A percentile compares a stretch with the other conserved stretches of the same genome.
These are phyloP conservation scores for Agrotis segetum DNA, from an alignment of 2,888 invertebrate species.

Conservation along the genomic window DNA sequence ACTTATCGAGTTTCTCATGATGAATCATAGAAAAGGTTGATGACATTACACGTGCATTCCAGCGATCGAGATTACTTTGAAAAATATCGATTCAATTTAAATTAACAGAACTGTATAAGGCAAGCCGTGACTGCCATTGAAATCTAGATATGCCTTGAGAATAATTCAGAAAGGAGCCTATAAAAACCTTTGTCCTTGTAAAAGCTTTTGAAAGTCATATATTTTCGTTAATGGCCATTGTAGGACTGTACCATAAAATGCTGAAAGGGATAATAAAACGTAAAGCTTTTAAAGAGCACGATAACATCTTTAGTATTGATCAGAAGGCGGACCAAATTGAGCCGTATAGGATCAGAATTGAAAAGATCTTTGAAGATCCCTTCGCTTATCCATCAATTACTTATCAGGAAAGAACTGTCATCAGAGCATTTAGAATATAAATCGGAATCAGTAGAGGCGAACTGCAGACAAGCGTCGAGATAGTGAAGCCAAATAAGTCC, in stretches of 20 bases:
- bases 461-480: no score
- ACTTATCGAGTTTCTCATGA: constrained; percentile 32
- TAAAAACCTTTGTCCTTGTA: not conserved
- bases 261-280: not conserved
- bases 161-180: constrained; percentile 10
- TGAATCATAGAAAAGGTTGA: constrained; percentile 52
- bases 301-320: not conserved
- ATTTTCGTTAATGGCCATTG: constrained; percentile 15
- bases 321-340: not conserved
- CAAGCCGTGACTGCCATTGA: constrained; percentile 28
- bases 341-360: not conserved
- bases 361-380: not conserved
- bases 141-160: constrained; percentile 17
- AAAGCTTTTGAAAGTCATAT: constrained; percentile 6
- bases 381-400: not conserved
- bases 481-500: no score
- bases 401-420: not conserved
- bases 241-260: not conserved
- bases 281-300: not conserved
- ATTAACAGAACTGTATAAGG: constrained; percentile 51
- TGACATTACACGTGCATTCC: constrained; percentile 45
- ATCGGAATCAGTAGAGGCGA: not conserved
- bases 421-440: not conserved
- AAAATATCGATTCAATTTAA: constrained; percentile 65
- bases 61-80: constrained; percentile 47